Conservation (phyloP, 92 coral and sea anemone species). For the Siderastrea radians region DNA sequence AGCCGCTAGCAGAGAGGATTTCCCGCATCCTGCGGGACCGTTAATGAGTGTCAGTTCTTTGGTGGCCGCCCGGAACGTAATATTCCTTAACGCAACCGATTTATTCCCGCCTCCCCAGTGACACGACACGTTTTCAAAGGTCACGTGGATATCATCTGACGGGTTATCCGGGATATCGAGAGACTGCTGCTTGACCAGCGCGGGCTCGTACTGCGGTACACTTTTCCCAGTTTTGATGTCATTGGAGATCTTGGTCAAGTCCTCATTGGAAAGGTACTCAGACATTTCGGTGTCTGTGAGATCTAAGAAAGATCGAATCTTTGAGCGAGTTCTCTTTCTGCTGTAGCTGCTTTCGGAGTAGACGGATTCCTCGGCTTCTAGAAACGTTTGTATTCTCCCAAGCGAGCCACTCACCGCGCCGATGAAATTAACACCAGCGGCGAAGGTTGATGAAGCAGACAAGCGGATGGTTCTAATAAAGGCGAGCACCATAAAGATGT, state of each 20-base stretch:
- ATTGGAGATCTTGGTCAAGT: constrained; percentile 72
- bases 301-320: constrained; percentile 82
- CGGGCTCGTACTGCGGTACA: constrained; percentile 52
- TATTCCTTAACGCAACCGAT: constrained; percentile 64
- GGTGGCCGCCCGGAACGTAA: constrained; percentile 71
- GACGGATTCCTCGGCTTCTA: constrained; percentile 78
- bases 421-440: constrained; percentile 81
- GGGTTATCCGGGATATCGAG: constrained; percentile 39
- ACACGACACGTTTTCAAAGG: constrained; percentile 78
- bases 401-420: constrained; percentile 72
- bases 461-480: constrained; percentile 80
- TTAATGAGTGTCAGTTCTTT: constrained; percentile 86
- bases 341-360: constrained; percentile 59
- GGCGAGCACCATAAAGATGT: constrained; percentile 84
- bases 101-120: constrained; percentile 82
- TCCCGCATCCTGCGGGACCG: constrained; percentile 90
- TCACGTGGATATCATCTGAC: constrained; percentile 52
- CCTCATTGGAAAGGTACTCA: constrained; percentile 73
- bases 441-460: constrained; percentile 84
- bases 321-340: constrained; percentile 63
- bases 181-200: constrained; percentile 34
- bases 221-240: constrained; percentile 41
- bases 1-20: constrained; percentile 84
- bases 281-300: constrained; percentile 82
- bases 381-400: constrained; percentile 74